phyloP scores from a whole-genome alignment of 2,113 vertebrate genomes.

The Promerops cafer region DNA sequence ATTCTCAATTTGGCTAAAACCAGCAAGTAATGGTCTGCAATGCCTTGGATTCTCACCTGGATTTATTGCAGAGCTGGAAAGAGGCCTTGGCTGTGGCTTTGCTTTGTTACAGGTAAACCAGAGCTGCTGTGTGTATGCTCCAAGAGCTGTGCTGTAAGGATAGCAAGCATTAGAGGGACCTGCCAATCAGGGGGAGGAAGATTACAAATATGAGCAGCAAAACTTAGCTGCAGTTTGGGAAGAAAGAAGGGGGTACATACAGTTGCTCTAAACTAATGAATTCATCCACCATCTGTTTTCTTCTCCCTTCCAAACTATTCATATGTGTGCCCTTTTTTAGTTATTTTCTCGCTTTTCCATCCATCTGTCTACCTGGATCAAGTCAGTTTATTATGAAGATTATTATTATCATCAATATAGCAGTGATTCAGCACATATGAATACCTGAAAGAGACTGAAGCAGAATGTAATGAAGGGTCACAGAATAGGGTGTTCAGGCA shows the following conservation, averaged over 20 bases:
- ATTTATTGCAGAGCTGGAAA: neutral
- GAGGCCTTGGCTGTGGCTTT: neutral
- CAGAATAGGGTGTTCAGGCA: neutral
- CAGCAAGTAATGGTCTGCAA: neutral
- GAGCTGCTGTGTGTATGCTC: fast-evolving
- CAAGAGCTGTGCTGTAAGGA: neutral
- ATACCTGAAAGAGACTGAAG: neutral
- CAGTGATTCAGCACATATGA: neutral
- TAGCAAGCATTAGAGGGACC: neutral
- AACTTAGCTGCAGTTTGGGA: neutral
- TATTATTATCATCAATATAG: neutral
- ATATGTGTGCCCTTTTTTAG: slow-evolving; percentile 3
- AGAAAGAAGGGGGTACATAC: neutral
- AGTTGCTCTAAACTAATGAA: neutral
- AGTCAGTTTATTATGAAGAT: neutral
- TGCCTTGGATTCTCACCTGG: neutral
- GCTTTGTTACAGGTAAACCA: neutral
- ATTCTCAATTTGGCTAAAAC: neutral
- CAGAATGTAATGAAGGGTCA: neutral
- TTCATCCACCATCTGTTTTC: slow-evolving; percentile 22
- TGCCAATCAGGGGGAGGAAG: neutral
- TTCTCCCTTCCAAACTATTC: slow-evolving; percentile 17
- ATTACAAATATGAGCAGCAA: neutral
- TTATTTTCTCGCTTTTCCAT: slow-evolving; percentile 5
- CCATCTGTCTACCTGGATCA: slow-evolving; percentile 33